Evolutionary conservation across 2,113 vertebrate genomes (phyloP).

Genomic region (Athene cunicularia): DNA sequence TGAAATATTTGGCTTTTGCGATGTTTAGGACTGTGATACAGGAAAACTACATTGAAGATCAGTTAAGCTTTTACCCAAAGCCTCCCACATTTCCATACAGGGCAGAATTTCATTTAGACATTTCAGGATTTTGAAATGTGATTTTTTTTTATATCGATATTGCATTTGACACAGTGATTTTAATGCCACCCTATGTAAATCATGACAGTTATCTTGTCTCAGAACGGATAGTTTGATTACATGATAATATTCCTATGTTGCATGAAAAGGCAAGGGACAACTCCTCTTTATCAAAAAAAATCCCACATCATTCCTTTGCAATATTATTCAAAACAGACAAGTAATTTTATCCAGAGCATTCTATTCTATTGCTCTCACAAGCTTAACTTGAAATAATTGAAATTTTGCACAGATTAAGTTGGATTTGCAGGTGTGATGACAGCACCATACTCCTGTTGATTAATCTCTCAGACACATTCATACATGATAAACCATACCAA

Average conservation of each 20-base stretch:
- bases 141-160: neutral
- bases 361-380: neutral
- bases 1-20: neutral
- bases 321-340: neutral
- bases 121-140: neutral
- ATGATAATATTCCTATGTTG: neutral
- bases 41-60: fast-evolving
- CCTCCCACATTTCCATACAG: neutral
- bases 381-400: neutral
- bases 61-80: neutral
- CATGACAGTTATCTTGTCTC: neutral
- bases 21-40: neutral
- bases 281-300: neutral
- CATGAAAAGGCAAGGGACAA: neutral
- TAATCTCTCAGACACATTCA: neutral
- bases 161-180: neutral
- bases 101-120: neutral
- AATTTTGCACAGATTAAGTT: neutral
- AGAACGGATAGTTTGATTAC: neutral
- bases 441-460: neutral
- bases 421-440: neutral
- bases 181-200: neutral
- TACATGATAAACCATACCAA: neutral
- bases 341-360: neutral
- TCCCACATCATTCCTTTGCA: neutral